phyloP scores from a whole-genome alignment of 2,113 vertebrate genomes.

The Microcebus murinus region DNA sequence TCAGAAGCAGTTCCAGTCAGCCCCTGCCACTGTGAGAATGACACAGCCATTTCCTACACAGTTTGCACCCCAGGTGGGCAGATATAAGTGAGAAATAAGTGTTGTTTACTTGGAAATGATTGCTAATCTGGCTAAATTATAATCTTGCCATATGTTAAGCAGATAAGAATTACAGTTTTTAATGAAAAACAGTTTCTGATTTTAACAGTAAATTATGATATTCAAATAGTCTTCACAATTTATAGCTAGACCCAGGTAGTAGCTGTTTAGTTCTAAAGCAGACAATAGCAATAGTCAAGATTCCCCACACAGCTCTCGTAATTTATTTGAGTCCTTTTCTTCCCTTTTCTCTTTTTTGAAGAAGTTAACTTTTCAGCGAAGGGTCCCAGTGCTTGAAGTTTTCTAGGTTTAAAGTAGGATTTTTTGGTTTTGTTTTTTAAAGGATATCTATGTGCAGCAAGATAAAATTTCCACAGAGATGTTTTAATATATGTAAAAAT shows the following conservation, averaged over 20 bases:
- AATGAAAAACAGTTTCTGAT: not conserved
- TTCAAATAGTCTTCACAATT: not conserved
- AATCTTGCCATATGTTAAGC: not conserved
- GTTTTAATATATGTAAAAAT: not conserved
- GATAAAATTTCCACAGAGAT: not conserved
- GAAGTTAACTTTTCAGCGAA: conserved; percentile 74
- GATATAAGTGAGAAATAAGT: conserved; percentile 10
- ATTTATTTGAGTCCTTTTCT: conserved; percentile 29
- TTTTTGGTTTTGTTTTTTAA: not conserved
- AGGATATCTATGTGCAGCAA: not conserved
- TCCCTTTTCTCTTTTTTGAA: conserved; percentile 57
- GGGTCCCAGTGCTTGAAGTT: conserved; percentile 82
- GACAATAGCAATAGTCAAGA: not conserved
- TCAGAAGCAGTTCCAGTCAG: conserved; percentile 97
- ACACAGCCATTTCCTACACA: conserved; percentile 95
- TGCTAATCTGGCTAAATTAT: conserved; percentile 7
- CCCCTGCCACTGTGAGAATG: conserved; percentile 93
- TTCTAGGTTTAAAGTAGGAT: conserved; percentile 18
- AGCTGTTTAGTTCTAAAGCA: conserved; percentile 39
- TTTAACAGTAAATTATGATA: conserved; percentile 1
- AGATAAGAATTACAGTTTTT: not conserved
- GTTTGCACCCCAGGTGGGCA: conserved; percentile 96
- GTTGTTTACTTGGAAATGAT: conserved; percentile 2
- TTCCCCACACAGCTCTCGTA: conserved; percentile 79
- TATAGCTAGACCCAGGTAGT: not conserved